Evolutionary conservation across 1,140 invertebrate genomes (phyloP), one percentile per base, ranked within the genome.

Genomic region (Oryzaephilus surinamensis): DNA sequence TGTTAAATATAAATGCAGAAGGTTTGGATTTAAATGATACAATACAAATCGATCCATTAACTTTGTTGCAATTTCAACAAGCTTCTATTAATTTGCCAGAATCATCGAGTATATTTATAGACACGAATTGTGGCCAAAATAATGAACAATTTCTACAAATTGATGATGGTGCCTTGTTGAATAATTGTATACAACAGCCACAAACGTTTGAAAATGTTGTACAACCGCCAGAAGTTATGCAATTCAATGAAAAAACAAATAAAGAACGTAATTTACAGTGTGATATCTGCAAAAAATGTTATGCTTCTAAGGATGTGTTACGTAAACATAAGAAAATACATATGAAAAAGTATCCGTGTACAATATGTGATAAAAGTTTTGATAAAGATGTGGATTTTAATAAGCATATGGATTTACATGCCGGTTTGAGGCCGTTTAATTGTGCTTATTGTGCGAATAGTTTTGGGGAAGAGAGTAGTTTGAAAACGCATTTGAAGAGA

Each of bases 361-460:
- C 65, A 10, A 67, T 67, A 4, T 74, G 72, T 43, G 64, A 64
- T 17, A 71, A 71, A 41, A 41, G 64, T 24, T 73, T 72, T 33
- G 67, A 69, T 31, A 61, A 64, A 1, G 43, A 61, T 20, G 65
- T 68, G 15, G 63, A 69, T n/a, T 45, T 90, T 14, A 77, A 76
- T 40, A 67, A 81, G 2, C 86, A 90, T 50, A 73, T 79, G 50
- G 66, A 82, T 21, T 79, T 75, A 13, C 84, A 89, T 53, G 84
- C 74, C 0, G 76, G 77, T 17, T 72, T 76, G 44, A 52, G 77
- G 17, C 77, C 78, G 0, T 79, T 73, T 50, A 54, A 60, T 11
- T 78, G 76, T 50, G 50, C 62, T 2, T 60, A 72, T 11, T 77
- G 75, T 44, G 61, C 62, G 0, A 72, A 72, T 38, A 58, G 47